These are phyloP conservation scores for Antechinus flavipes DNA, from an alignment of 2,113 vertebrate species.

Conservation along the genomic window DNA sequence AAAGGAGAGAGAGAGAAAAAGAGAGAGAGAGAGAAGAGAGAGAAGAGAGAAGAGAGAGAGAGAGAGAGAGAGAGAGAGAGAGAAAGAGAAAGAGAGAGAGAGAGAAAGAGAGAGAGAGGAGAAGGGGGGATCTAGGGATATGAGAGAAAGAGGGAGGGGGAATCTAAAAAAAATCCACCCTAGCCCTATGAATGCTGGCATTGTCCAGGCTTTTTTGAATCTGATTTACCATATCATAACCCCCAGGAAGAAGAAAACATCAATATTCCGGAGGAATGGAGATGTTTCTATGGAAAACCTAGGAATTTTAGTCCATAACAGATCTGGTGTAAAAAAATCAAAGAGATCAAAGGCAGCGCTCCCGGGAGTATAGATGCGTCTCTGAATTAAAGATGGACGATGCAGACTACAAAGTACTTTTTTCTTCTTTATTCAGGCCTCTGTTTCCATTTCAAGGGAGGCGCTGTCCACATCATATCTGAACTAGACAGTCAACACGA, in stretches of 20 bases:
- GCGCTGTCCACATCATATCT: constrained; percentile 84
- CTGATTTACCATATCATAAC: constrained; percentile 99
- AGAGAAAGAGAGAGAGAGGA: constrained; percentile 58
- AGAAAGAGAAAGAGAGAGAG: constrained; percentile 66
- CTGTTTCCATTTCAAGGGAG: constrained; percentile 87
- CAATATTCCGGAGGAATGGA: constrained; percentile 98
- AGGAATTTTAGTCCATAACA: constrained; percentile 97
- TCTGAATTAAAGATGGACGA: constrained; percentile 95
- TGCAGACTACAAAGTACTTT: constrained; percentile 93
- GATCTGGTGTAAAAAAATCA: constrained; percentile 92
- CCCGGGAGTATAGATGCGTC: constrained; percentile 88
- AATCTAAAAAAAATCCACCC: constrained; percentile 75
- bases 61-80: constrained; percentile 66
- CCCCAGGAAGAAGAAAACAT: constrained; percentile 99
- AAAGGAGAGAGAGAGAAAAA: no score
- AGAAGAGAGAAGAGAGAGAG: not conserved
- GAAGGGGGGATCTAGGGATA: constrained; percentile 10
- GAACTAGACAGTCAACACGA: constrained; percentile 76
- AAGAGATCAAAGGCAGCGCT: constrained; percentile 96
- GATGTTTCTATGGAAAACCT: constrained; percentile 99
- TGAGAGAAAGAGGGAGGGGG: constrained; percentile 67
- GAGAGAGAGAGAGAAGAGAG: no score
- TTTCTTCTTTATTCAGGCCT: constrained; percentile 84
- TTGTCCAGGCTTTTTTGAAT: constrained; percentile 95
- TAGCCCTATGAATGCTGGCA: constrained; percentile 91